Evolutionary conservation across 2,888 invertebrate genomes (phyloP).

Genomic region (Pheosia tremula): DNA sequence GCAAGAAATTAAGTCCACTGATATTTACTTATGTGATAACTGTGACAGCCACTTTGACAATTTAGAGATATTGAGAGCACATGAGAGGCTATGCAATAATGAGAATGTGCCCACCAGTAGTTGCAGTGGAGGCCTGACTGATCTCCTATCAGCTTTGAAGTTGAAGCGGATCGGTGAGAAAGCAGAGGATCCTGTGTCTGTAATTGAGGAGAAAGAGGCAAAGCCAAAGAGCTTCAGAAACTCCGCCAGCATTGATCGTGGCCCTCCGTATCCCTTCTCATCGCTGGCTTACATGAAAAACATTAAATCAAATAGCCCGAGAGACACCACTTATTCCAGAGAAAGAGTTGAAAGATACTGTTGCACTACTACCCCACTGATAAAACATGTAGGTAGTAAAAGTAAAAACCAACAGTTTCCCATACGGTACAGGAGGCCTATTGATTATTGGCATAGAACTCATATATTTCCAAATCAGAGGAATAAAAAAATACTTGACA

Average conservation of each 20-base stretch:
- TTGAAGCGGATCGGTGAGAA: conserved; percentile 53
- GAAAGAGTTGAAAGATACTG: conserved; percentile 77
- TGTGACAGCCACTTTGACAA: conserved; percentile 89
- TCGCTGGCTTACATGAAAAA: conserved; percentile 74
- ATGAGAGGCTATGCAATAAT: conserved; percentile 78
- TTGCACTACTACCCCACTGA: conserved; percentile 55
- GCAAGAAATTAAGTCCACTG: conserved; percentile 84
- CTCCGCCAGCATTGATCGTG: conserved; percentile 66
- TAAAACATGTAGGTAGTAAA: conserved; percentile 69
- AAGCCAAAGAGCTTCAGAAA: conserved; percentile 64
- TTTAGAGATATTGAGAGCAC: conserved; percentile 63
- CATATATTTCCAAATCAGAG: conserved; percentile 73
- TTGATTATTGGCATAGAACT: conserved; percentile 75
- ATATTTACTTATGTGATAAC: conserved; percentile 90
- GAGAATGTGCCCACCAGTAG: conserved; percentile 50
- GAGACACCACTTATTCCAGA: conserved; percentile 65
- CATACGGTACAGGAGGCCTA: conserved; percentile 70
- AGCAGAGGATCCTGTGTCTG: conserved; percentile 27
- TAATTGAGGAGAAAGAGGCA: conserved; percentile 40
- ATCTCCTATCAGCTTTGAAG: conserved; percentile 72
- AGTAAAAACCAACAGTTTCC: conserved; percentile 71
- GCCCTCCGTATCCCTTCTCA: conserved; percentile 78
- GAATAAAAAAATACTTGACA: conserved; percentile 69
- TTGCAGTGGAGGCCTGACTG: conserved; percentile 60
- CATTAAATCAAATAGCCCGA: conserved; percentile 59